Percentiles rank a stretch among this genome's conserved stretches.
These are phyloP conservation scores for Puffinus mauretanicus DNA, from an alignment of 2,113 vertebrate genomes.

Conservation along the genomic window DNA sequence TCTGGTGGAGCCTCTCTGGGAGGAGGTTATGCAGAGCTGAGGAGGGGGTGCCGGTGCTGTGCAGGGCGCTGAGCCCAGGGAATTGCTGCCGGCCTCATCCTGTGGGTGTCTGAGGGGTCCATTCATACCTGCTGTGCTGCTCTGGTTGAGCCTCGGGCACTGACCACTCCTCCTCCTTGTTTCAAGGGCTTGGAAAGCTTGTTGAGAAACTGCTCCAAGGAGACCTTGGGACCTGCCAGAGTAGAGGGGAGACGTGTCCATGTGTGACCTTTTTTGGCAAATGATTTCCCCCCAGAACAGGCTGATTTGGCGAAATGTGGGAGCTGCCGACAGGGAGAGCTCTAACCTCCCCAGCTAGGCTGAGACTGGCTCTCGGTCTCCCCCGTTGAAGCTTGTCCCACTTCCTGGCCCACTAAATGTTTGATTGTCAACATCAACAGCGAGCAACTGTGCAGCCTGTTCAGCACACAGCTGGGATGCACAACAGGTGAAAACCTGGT, in stretches of 20 bases:
- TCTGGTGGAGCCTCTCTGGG: not conserved
- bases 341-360: not conserved
- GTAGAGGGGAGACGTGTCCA: not conserved
- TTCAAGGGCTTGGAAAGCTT: slow-evolving; percentile 46
- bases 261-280: not conserved
- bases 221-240: slow-evolving; percentile 55
- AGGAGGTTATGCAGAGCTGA: not conserved
- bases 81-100: fast-evolving
- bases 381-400: not conserved
- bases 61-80: not conserved
- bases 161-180: slow-evolving; percentile 65
- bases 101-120: not conserved
- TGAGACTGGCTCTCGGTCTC: fast-evolving
- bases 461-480: not conserved
- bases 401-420: not conserved
- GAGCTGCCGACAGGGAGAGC: slow-evolving; percentile 15
- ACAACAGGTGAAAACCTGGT: not conserved
- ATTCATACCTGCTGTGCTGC: slow-evolving; percentile 76
- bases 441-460: not conserved
- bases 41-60: not conserved
- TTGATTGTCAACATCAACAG: not conserved
- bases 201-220: slow-evolving; percentile 74
- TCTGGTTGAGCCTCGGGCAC: slow-evolving; percentile 67
- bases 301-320: not conserved
- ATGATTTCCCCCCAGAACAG: fast-evolving